Evolutionary conservation across 2,888 invertebrate genomes (phyloP), one percentile per base, ranked within the genome.

Genomic region (Zele albiditarsus): DNA sequence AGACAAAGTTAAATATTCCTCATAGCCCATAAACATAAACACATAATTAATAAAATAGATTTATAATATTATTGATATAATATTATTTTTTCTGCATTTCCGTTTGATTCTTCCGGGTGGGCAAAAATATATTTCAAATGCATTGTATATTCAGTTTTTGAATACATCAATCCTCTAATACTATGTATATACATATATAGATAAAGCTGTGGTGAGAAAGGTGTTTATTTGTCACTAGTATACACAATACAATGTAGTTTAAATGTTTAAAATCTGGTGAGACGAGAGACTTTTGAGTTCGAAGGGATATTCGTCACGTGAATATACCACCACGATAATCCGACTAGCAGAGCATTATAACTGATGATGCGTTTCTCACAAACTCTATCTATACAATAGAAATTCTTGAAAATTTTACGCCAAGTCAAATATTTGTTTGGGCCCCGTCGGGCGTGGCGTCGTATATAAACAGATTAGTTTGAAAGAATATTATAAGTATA

Each of bases 381-480:
- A 76, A 62, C 14, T 63, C n/a, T 67, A 69, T 67, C 71, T 63
- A 71, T 71, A 73, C 68, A 76, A 63, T 73, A 75, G 71, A 80
- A 82, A 76, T 79, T 77, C 79, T 80, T 75, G 4, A 78, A 84
- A 82, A 82, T 84, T 84, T 83, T 69, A 31, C 57, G 66, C 78
- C 74, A 80, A 77, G 81, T 83, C 85, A 86, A 89, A 89, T 89
- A 89, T 89, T 88, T 88, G 86, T 86, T 86, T 62, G 66, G 84
- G 86, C 86, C 86, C 85, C 87, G 87, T 88, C 85, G 25, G 82
- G 53, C 53, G 53, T 53, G 83, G 80, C 83, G 83, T 83, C 84
- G 86, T 86, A 84, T 87, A 88, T 86, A 88, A 87, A 88, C 88
- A 87, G 88, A 87, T 88, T 87, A 83, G 67, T 71, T 67, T 53